A percentile compares a stretch with the other conserved stretches of the same genome.
These are phyloP conservation scores for Dicranocentrus wangi DNA, from an alignment of 2,888 invertebrate species.

Conservation along the genomic window DNA sequence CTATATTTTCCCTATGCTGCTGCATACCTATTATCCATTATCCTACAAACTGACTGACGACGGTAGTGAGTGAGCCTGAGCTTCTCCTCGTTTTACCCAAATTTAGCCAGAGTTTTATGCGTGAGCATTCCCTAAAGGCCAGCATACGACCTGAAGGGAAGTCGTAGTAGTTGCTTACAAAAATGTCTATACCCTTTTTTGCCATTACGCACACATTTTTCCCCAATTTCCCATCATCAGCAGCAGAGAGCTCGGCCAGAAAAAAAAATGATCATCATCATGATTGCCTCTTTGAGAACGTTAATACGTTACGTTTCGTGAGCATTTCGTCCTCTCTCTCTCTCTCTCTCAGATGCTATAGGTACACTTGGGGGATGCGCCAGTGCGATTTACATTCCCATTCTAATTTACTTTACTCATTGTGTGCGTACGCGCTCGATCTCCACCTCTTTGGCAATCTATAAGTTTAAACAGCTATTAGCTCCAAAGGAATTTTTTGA, in stretches of 20 bases:
- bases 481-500: constrained; percentile 11
- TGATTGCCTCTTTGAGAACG: neutral
- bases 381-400: neutral
- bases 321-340: neutral
- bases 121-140: neutral
- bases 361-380: neutral
- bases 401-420: constrained; percentile 4
- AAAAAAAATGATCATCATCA: neutral
- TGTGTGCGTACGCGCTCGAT: too few relatives aligned
- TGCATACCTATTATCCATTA: neutral
- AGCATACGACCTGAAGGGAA: neutral
- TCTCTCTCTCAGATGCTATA: neutral
- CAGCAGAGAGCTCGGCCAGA: neutral
- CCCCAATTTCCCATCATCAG: constrained; percentile 14
- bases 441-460: neutral
- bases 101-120: neutral
- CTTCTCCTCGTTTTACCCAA: constrained; percentile 7
- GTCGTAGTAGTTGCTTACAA: constrained; percentile 14
- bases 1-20: neutral
- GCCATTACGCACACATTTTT: constrained; percentile 37
- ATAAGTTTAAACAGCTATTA: constrained; percentile 17
- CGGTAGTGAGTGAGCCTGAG: neutral
- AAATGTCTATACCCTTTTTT: constrained; percentile 32
- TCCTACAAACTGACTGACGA: neutral
- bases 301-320: neutral